A percentile compares a stretch with the other conserved stretches of the same genome.
These are phyloP conservation scores for Agelastica alni DNA, from an alignment of 2,888 invertebrate genomes.

Conservation along the genomic window DNA sequence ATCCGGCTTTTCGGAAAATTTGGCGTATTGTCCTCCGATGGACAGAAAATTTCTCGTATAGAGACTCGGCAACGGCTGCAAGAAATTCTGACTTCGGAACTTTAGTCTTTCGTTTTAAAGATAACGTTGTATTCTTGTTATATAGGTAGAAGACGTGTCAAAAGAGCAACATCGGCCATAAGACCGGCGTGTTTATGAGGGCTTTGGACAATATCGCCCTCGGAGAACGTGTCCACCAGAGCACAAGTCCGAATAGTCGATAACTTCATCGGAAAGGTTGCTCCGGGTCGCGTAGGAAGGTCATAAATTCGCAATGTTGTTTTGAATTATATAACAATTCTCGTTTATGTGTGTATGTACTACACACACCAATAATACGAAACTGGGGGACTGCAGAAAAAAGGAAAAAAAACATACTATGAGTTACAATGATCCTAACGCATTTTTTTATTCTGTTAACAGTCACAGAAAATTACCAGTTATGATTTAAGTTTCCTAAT, in stretches of 20 bases:
- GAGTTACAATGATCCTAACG: background rate
- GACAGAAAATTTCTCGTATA: background rate
- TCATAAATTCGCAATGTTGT: constrained; percentile 15
- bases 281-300: constrained; percentile 12
- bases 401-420: background rate
- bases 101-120: background rate
- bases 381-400: background rate
- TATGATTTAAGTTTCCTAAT: no score
- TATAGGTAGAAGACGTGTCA: constrained; percentile 18
- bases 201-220: constrained; percentile 22
- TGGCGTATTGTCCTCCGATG: no score
- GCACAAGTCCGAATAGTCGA: constrained; percentile 13
- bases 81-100: background rate
- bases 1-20: no score
- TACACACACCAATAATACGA: background rate
- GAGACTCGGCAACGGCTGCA: background rate
- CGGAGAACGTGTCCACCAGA: constrained; percentile 20
- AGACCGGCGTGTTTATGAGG: constrained; percentile 20
- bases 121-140: constrained; percentile 9
- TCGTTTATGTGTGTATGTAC: constrained; percentile 4
- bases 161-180: constrained; percentile 11
- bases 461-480: no score
- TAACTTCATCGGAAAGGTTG: constrained; percentile 17
- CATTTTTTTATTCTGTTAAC: no score
- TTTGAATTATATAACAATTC: constrained; percentile 17